Conservation (phyloP, 2,888 invertebrate genomes). For the Hecatera dysodea region DNA sequence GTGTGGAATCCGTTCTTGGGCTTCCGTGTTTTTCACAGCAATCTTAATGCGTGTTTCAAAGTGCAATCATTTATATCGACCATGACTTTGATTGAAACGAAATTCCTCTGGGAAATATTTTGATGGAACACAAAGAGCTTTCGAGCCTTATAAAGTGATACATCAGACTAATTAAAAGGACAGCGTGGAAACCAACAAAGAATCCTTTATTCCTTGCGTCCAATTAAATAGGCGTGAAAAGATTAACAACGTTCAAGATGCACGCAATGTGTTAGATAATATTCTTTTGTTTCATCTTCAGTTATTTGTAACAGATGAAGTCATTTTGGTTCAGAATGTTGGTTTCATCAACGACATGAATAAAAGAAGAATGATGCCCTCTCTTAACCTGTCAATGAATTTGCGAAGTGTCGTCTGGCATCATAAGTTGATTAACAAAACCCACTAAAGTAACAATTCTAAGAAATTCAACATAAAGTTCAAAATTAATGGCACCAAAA, state of each 20-base stretch:
- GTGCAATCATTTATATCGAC: slow-evolving; percentile 29
- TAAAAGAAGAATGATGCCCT: slow-evolving; percentile 20
- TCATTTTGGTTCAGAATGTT: slow-evolving; percentile 8
- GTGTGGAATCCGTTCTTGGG: slow-evolving; percentile 3
- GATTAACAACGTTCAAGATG: slow-evolving; percentile 54
- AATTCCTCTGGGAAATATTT: slow-evolving; percentile 31
- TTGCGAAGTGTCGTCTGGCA: slow-evolving; percentile 34
- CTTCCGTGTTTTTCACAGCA: slow-evolving; percentile 23
- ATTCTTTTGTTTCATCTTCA: slow-evolving; percentile 30
- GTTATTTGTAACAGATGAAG: slow-evolving; percentile 30
- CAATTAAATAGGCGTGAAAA: slow-evolving; percentile 62
- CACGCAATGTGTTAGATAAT: slow-evolving; percentile 37
- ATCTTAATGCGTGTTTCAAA: slow-evolving; percentile 11
- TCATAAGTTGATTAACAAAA: slow-evolving; percentile 25
- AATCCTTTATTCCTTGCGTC: slow-evolving; percentile 43
- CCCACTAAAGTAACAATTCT: slow-evolving; percentile 19
- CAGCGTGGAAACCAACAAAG: slow-evolving; percentile 41
- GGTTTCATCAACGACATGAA: background rate
- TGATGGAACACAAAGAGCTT: slow-evolving; percentile 36
- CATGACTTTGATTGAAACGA: slow-evolving; percentile 42
- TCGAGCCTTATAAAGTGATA: slow-evolving; percentile 44
- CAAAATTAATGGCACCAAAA: slow-evolving; percentile 32
- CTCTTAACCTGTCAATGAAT: slow-evolving; percentile 33
- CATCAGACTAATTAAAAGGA: slow-evolving; percentile 52
- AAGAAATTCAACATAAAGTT: slow-evolving; percentile 38